Percentiles rank a stretch among this genome's conserved stretches.
Conservation (phyloP, 2,888 invertebrate species). For the Xylota sylvarum region DNA sequence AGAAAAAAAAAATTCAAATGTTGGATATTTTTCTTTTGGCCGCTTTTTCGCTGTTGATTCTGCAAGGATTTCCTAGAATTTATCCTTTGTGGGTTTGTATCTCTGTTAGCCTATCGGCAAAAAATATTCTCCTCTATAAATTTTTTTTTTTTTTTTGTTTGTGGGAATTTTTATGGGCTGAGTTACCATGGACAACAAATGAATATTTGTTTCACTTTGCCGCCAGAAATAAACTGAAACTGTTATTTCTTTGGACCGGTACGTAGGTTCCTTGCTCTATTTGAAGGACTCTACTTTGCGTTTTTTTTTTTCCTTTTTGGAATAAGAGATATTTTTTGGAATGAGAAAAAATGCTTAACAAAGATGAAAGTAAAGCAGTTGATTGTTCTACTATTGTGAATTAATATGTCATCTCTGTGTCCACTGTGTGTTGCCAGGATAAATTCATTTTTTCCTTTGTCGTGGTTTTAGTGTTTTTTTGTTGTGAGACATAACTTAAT, state of each 20-base stretch:
- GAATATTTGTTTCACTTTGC: constrained; percentile 47
- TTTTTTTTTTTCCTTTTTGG: background rate
- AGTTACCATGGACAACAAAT: constrained; percentile 19
- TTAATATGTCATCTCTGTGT: constrained; percentile 68
- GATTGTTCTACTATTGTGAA: constrained; percentile 44
- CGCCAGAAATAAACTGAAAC: constrained; percentile 37
- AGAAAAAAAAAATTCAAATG: constrained; percentile 4
- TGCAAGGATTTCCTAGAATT: background rate
- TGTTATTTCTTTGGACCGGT: constrained; percentile 21
- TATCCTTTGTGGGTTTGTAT: constrained; percentile 16
- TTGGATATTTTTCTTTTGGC: constrained; percentile 1
- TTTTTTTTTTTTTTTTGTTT: too few species aligned
- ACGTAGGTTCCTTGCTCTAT: constrained; percentile 1
- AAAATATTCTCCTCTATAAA: constrained; percentile 1
- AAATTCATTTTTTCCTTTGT: constrained; percentile 57
- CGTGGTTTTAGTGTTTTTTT: constrained; percentile 9
- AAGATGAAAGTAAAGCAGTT: constrained; percentile 18
- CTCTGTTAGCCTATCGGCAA: constrained; percentile 47
- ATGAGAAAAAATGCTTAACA: constrained; percentile 13
- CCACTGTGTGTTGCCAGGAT: constrained; percentile 34
- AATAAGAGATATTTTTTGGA: background rate
- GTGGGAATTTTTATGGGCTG: background rate
- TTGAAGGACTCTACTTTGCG: background rate
- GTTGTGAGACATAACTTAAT: background rate
- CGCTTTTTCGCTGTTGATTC: background rate